phyloP scores from a whole-genome alignment of 2,888 invertebrate species.

The Phaedon cochleariae region DNA sequence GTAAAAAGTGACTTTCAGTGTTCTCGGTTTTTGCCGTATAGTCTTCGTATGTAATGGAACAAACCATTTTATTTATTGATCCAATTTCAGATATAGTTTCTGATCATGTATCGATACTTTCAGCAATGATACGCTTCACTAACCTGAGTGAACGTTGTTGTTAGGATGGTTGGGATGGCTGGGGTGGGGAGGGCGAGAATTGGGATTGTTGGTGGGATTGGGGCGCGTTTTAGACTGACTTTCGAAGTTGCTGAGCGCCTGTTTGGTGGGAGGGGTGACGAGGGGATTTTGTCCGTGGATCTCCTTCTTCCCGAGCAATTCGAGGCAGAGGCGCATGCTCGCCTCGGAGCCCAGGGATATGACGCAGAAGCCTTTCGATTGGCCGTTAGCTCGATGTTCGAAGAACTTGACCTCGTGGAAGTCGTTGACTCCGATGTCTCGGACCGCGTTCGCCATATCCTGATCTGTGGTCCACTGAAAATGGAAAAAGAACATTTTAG shows the following conservation, averaged over 20 bases:
- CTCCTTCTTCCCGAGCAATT: slow-evolving; percentile 93
- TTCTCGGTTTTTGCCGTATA: too few relatives aligned
- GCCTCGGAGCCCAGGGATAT: slow-evolving; percentile 92
- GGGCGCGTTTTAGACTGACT: slow-evolving; percentile 91
- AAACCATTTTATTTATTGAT: too few relatives aligned
- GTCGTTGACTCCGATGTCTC: slow-evolving; percentile 88
- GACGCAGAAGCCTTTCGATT: slow-evolving; percentile 98
- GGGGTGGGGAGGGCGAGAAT: slow-evolving; percentile 69
- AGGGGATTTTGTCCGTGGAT: slow-evolving; percentile 95
- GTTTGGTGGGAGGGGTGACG: slow-evolving; percentile 95
- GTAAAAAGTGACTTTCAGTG: too few relatives aligned
- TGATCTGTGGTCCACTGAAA: slow-evolving; percentile 97
- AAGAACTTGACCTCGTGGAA: slow-evolving; percentile 99
- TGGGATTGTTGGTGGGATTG: slow-evolving; percentile 75
- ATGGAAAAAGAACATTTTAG: slow-evolving; percentile 9
- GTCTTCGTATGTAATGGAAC: too few relatives aligned
- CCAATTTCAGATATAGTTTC: too few relatives aligned
- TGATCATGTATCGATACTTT: too few relatives aligned
- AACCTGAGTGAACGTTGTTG: slow-evolving; percentile 66
- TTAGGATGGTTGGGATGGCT: slow-evolving; percentile 70
- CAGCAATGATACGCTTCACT: too few relatives aligned
- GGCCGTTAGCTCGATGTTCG: slow-evolving; percentile 98
- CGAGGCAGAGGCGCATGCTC: slow-evolving; percentile 89
- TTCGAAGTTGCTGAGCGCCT: slow-evolving; percentile 85
- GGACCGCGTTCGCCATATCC: slow-evolving; percentile 91